phyloP scores from a whole-genome alignment of 2,797 vertebrate species.

The Bradypodion ventrale region DNA sequence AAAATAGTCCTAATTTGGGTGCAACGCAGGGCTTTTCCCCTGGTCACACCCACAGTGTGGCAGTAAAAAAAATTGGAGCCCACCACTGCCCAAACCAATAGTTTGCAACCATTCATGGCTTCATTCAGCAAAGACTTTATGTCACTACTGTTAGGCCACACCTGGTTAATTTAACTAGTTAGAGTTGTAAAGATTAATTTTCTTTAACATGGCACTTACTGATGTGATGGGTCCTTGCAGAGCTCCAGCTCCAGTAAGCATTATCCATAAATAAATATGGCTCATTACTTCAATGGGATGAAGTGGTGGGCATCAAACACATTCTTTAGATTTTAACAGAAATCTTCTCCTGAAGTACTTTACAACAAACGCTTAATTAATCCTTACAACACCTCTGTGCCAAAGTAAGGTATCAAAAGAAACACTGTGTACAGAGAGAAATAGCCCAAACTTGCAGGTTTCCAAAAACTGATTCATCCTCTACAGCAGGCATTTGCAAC shows the following conservation, averaged over 20 bases:
- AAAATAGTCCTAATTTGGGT: too few relatives aligned
- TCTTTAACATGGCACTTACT: neutral
- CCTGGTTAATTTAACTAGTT: slow-evolving; percentile 25
- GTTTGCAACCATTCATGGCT: neutral
- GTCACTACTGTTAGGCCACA: neutral
- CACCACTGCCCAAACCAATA: too few relatives aligned
- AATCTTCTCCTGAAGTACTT: neutral
- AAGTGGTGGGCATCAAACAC: neutral
- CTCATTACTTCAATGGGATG: neutral
- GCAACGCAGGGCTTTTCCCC: too few relatives aligned
- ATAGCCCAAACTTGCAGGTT: slow-evolving; percentile 4
- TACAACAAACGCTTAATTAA: slow-evolving; percentile 16
- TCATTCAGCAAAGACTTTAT: neutral
- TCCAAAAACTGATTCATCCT: neutral
- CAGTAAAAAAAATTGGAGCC: too few relatives aligned
- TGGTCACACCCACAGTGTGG: too few relatives aligned
- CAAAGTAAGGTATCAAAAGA: slow-evolving; percentile 17
- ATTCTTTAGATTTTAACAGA: slow-evolving; percentile 3
- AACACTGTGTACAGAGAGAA: neutral
- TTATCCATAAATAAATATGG: neutral
- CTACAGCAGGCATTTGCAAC: too few relatives aligned
- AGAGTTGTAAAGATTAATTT: neutral
- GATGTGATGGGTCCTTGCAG: slow-evolving; percentile 4
- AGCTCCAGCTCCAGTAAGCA: neutral
- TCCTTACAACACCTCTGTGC: neutral